A percentile compares a stretch with the other conserved stretches of the same genome.
phyloP scores from a whole-genome alignment of 2,113 vertebrate species.

The Esox niger region DNA sequence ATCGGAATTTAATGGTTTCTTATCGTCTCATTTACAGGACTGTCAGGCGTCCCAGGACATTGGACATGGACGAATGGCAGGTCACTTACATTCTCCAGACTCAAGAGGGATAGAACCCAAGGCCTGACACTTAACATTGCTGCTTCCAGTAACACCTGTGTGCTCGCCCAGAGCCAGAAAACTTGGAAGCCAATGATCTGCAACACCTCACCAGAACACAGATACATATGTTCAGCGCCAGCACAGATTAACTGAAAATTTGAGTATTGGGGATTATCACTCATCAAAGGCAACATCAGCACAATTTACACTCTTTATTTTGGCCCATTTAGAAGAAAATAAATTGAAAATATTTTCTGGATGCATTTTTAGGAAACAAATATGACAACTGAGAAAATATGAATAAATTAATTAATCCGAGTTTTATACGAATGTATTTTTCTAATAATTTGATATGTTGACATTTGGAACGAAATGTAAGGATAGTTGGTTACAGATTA shows the following conservation, averaged over 20 bases:
- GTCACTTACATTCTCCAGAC: slow-evolving; percentile 48
- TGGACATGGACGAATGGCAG: slow-evolving; percentile 52
- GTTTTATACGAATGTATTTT: too few relatives aligned
- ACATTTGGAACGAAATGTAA: too few relatives aligned
- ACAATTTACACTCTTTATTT: background rate
- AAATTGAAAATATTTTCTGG: too few relatives aligned
- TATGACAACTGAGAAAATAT: too few relatives aligned
- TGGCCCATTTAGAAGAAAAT: background rate
- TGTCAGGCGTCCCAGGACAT: slow-evolving; percentile 39
- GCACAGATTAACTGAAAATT: slow-evolving; percentile 40
- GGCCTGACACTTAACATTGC: background rate
- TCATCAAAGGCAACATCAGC: background rate
- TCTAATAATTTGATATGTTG: too few relatives aligned
- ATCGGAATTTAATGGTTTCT: background rate
- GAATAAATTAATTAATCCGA: too few relatives aligned
- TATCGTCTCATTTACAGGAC: slow-evolving; percentile 45
- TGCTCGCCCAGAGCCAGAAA: slow-evolving; percentile 56
- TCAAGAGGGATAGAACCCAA: slow-evolving; percentile 34
- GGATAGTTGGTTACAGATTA: too few relatives aligned
- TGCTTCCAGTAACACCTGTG: slow-evolving; percentile 47
- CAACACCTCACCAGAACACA: slow-evolving; percentile 49
- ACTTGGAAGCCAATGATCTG: slow-evolving; percentile 56
- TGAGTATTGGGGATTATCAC: background rate
- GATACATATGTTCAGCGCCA: slow-evolving; percentile 60
- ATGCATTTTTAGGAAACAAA: too few relatives aligned